These are phyloP conservation scores for Amblyjoppa proteus DNA, from an alignment of 2,888 invertebrate genomes.

Conservation along the genomic window DNA sequence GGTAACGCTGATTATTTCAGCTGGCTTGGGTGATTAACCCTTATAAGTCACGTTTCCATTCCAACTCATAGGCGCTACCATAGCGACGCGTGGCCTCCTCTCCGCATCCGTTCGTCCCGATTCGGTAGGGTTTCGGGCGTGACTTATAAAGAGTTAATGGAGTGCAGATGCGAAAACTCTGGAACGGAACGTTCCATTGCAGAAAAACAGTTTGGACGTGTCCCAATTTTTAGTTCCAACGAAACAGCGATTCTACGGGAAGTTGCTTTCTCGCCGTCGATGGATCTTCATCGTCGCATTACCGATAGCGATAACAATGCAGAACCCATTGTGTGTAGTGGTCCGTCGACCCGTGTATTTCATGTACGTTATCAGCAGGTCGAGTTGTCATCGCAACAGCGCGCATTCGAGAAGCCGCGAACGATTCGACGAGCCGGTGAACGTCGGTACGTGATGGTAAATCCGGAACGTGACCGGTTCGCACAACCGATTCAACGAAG, in stretches of 20 bases:
- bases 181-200: too few species aligned
- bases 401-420: slow-evolving; percentile 44
- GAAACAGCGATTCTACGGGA: neutral
- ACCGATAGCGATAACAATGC: neutral
- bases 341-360: neutral
- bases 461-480: slow-evolving; percentile 52
- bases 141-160: too few species aligned
- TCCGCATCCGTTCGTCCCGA: too few species aligned
- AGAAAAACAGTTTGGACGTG: too few species aligned
- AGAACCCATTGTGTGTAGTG: neutral
- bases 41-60: too few species aligned
- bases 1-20: neutral
- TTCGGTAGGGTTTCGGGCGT: too few species aligned
- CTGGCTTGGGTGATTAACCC: too few species aligned
- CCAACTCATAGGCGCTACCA: too few species aligned
- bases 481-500: slow-evolving; percentile 38
- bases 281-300: neutral
- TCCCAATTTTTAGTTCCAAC: too few species aligned
- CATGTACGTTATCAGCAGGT: slow-evolving; percentile 5
- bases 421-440: slow-evolving; percentile 43
- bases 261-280: neutral
- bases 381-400: slow-evolving; percentile 28
- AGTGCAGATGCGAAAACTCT: too few species aligned
- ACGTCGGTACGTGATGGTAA: slow-evolving; percentile 55
- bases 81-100: too few species aligned